Evolutionary conservation across 2,797 vertebrate species (phyloP), one percentile per base, ranked within the genome.

Genomic region (Catharus ustulatus): DNA sequence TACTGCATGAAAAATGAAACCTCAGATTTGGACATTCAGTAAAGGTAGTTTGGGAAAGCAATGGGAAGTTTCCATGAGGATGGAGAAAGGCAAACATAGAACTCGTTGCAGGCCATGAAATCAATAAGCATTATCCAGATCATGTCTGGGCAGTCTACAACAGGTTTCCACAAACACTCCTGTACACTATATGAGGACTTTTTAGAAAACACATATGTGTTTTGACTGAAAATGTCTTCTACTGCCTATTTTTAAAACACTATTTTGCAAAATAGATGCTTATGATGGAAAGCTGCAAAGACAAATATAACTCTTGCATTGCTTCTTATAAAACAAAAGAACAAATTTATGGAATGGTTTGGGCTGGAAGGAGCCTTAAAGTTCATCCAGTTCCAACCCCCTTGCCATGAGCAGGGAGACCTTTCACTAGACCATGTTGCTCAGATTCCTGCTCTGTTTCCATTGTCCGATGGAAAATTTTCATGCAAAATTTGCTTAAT

Each of bases 391-490:
- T 66, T 84, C 18, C 40, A 66, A 15, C 4, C 5, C 19, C 5
- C 30, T 71, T 78, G 59, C 34, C 22, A 5, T 59, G 40, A 30
- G 22, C 40, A 36, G 52, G 26, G 26, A 13, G 15, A 59, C 13
- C 40, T 90, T 73, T 58, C 59, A 32, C 59, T 61, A 20, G 27
- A 79, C 11, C 10, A 19, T 38, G 27, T 73, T 48, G 34, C 54
- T 73, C 19, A 55, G 36, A 30, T 90, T 45, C 17, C 5, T 30
- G 13, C 72, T 93, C 17, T 75, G 18, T 88, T 92, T 91, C 29
- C 16, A 16, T 71, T 83, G 74, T 92, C 63, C 76, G 22, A 19
- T 87, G 57, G 32, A 91, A 63, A 77, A 80, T 83, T 95, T 91
- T 73, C 23, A 34, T 59, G 36, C 20, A 87, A 82, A 84, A 75